A percentile compares a stretch with the other conserved stretches of the same genome.
Evolutionary conservation across 1,140 invertebrate species (phyloP).

Genomic region (Hycleus cichorii): DNA sequence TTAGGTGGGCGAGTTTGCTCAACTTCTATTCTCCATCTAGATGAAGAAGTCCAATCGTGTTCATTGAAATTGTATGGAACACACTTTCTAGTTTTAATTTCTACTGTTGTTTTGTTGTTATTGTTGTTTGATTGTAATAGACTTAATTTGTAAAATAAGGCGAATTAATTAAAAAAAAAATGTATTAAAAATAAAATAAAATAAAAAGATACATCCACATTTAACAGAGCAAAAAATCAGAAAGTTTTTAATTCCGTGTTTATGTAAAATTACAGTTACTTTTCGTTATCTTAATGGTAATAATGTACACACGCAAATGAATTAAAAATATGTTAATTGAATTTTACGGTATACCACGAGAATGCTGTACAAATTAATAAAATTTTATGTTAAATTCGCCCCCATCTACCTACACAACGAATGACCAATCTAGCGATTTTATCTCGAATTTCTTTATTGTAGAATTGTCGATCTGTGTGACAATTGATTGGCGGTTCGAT

Average conservation of each 20-base stretch:
- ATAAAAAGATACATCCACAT: conserved; percentile 11
- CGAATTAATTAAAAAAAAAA: conserved; percentile 11
- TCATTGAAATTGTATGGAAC: background rate
- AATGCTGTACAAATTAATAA: background rate
- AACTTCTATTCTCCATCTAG: too few species aligned
- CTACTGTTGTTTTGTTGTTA: conserved; percentile 6
- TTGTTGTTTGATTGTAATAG: conserved; percentile 10
- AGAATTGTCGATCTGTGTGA: too few species aligned
- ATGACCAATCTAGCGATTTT: too few species aligned
- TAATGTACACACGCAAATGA: conserved; percentile 5
- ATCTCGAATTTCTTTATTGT: too few species aligned
- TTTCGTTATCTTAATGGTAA: conserved; percentile 17
- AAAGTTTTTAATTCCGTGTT: conserved; percentile 21
- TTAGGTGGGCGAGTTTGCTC: too few species aligned
- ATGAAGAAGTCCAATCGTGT: too few species aligned
- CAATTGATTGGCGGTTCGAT: too few species aligned
- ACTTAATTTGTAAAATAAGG: conserved; percentile 21
- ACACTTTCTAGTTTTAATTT: conserved; percentile 12
- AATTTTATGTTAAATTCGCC: too few species aligned
- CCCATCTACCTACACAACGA: too few species aligned
- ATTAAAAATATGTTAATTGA: conserved; percentile 17
- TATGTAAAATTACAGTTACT: conserved; percentile 20
- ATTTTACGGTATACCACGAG: background rate
- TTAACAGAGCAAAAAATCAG: conserved; percentile 25
- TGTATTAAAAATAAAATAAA: too few species aligned